Evolutionary conservation across 2,797 vertebrate genomes (phyloP), one percentile per base, ranked within the genome.

Genomic region (Paguma larvata): DNA sequence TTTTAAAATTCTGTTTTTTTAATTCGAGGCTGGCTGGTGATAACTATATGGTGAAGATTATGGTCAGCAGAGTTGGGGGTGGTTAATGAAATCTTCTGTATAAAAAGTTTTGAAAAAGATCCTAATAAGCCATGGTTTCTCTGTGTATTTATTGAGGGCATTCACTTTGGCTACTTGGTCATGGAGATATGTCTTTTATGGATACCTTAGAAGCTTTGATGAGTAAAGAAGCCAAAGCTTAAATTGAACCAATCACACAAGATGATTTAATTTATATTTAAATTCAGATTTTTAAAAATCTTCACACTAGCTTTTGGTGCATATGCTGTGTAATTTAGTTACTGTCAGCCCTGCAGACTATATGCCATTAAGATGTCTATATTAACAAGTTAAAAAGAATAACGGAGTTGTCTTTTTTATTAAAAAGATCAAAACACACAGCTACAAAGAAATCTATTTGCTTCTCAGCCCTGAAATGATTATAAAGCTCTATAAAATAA

Each of bases 401-500:
- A 85, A 73, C 34, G 80, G 44, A 89, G 73, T 80, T 84, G 12
- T 93, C 46, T 83, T 91, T 80, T 89, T 89, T 67, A 84, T 62
- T 94, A 72, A 89, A 94, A 89, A 46, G 46, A 82, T 86, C 2
- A 87, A 70, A 84, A 34, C 41, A 67, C 30, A 53, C 2, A 90
- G 16, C 7, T 75, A 75, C 46, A 97, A 94, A 89, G 79, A 91
- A 94, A 56, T 30, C 14, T 83, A 5, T 94, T 94, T 95, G 56
- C 46, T 94, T 10, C 56, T 44, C 68, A 87, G 30, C 11, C 41
- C 53, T 73, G 25, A 92, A 85, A 30, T 96, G 59, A 89, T 93
- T 95, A 90, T 65, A 88, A 79, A 89, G 94, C 44, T 32, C 53
- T 79, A 41, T 83, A 94, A 96, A 80, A 94, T 75, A 92, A 89